These are phyloP conservation scores for Galaxea fascicularis DNA, from an alignment of 92 coral and sea anemone genomes.

Conservation along the genomic window DNA sequence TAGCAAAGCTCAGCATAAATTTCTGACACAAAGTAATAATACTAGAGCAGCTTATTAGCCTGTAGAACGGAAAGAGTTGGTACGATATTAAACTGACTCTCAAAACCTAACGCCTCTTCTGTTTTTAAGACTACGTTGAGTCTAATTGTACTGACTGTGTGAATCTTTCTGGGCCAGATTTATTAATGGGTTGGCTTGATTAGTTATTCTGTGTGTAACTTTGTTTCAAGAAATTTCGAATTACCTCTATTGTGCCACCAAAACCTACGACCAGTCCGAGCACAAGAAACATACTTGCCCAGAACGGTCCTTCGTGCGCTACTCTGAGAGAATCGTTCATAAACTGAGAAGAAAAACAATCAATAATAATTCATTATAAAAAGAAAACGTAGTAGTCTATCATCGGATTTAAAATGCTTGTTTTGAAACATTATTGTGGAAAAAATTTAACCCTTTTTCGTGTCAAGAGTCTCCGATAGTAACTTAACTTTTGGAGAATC, in stretches of 20 bases:
- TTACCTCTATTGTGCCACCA: slow-evolving; percentile 92
- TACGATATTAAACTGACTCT: no score
- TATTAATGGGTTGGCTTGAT: not conserved
- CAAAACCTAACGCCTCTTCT: no score
- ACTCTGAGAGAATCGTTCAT: slow-evolving; percentile 80
- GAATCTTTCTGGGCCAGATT: not conserved
- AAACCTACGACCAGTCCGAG: slow-evolving; percentile 88
- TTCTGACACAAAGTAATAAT: slow-evolving; percentile 32
- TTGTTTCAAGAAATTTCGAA: not conserved
- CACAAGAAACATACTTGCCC: slow-evolving; percentile 87
- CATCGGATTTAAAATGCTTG: no score
- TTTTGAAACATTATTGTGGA: no score
- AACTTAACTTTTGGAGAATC: no score
- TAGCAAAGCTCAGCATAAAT: slow-evolving; percentile 71
- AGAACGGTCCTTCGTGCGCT: slow-evolving; percentile 79
- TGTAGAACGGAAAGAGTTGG: not conserved
- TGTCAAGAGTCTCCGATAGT: no score
- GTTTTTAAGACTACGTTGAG: no score
- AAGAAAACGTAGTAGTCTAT: no score
- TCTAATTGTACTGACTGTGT: no score
- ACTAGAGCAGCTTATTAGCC: not conserved
- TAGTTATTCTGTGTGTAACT: not conserved
- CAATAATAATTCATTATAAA: no score
- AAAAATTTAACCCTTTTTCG: no score
- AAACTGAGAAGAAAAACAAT: slow-evolving; percentile 41